Evolutionary conservation across 2,888 invertebrate genomes (phyloP).

Genomic region (Cetonia aurata): DNA sequence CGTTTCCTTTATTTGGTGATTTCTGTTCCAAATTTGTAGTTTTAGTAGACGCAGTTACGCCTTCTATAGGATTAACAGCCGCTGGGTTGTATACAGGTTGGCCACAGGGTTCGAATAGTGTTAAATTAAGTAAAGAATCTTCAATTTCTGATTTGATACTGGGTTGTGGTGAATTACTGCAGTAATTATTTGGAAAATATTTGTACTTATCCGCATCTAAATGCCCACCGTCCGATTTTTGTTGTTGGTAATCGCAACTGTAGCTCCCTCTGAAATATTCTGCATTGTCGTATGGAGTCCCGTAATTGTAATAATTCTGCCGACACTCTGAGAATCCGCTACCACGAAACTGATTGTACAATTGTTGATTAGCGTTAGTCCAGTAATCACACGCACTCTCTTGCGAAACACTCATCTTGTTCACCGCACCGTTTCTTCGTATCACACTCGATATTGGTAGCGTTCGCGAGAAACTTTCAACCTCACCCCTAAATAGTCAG

Average conservation of each 20-base stretch:
- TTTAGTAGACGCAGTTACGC: background rate
- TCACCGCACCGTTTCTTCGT: slow-evolving; percentile 3
- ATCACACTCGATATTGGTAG: background rate
- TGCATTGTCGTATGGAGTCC: slow-evolving; percentile 20
- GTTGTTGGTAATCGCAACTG: slow-evolving; percentile 39
- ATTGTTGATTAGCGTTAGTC: slow-evolving; percentile 57
- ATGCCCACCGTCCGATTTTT: slow-evolving; percentile 21
- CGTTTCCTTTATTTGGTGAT: slow-evolving; percentile 7
- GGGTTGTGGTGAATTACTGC: slow-evolving; percentile 25
- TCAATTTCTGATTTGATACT: slow-evolving; percentile 37
- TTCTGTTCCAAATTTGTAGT: slow-evolving; percentile 2
- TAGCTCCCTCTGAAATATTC: slow-evolving; percentile 41
- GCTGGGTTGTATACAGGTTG: slow-evolving; percentile 25
- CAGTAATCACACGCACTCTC: slow-evolving; percentile 61
- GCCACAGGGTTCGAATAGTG: slow-evolving; percentile 16
- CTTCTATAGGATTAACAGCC: background rate
- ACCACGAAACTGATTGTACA: slow-evolving; percentile 52
- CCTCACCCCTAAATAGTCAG: slow-evolving; percentile 27
- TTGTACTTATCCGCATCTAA: slow-evolving; percentile 40
- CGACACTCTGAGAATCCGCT: slow-evolving; percentile 43
- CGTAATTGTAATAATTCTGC: slow-evolving; percentile 48
- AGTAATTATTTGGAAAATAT: slow-evolving; percentile 26
- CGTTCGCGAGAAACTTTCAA: slow-evolving; percentile 17
- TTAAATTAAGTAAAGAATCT: slow-evolving; percentile 3
- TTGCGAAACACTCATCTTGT: slow-evolving; percentile 61